Base-by-base conservation (phyloP, 2,113 vertebrate genomes). In the Myotis brandtii region DNA sequence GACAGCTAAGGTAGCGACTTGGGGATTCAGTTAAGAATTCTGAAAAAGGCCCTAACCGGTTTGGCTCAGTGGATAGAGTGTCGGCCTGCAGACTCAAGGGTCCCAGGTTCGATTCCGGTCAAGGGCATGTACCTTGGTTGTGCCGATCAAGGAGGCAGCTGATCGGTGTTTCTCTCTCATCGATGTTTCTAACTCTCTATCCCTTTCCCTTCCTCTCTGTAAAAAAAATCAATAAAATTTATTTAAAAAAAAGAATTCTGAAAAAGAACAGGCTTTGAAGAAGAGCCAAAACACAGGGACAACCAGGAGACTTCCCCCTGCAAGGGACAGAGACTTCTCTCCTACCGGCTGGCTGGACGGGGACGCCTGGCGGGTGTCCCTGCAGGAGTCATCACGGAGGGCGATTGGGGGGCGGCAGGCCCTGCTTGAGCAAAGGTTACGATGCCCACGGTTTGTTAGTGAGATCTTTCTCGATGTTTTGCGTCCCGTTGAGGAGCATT, bases 251-350 rank as follows among this genome's bases (percentile, higher is more conserved):
- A 86, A 86, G 86, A 93, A 79, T 37, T 86, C 62, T 62, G 54
- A 86, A 79, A 94, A 84, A 88, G 62, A 82, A 80, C 52, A 72
- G 80, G 83, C 83, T 95, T 89, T 93, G 69, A 97, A 83, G 70
- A 64, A 64, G 40, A 89, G 69, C 56, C 87, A 70, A 48, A 59
- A 66, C 20, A 32, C n/a, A 46, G 87, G 43, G 80, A 82, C 83
- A 80, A 81, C 46, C 56, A 72, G 82, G 9, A 80, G 62, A 72
- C 66, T 81, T 92, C 70, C 66, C 83, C 34, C 56, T 8, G 9
- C 37, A 77, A 90, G 46, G 50, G 52, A 89, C 69, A 81, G 88
- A 94, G 70, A 27, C 70, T 48, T 73, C 52, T 93, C 27, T 81
- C 46, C 69, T 75, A 70, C 70, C 86, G 0, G 18, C 37, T 86